These are phyloP conservation scores for Campoletis raptor DNA, from an alignment of 2,888 invertebrate genomes.

Conservation along the genomic window DNA sequence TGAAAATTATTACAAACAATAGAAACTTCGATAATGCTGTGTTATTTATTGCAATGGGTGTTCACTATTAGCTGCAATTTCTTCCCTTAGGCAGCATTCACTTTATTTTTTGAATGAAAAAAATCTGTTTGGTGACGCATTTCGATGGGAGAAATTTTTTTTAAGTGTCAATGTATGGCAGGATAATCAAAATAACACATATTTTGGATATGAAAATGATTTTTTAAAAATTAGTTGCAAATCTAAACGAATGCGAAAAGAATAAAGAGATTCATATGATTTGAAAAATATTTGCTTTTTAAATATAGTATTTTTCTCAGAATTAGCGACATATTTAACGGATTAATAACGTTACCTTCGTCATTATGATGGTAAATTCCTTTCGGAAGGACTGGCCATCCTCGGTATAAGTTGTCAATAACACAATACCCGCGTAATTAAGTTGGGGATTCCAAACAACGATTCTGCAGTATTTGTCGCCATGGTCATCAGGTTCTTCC, in stretches of 20 bases:
- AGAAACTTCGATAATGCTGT: background rate
- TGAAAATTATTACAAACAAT: background rate
- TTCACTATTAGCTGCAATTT: background rate
- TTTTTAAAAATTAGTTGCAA: background rate
- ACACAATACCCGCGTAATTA: constrained; percentile 45
- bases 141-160: background rate
- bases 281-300: background rate
- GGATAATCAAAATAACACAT: background rate
- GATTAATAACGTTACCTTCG: constrained; percentile 36
- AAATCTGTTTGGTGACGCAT: background rate
- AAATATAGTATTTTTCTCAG: background rate
- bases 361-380: constrained; percentile 11
- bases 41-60: background rate
- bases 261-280: background rate
- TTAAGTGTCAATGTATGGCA: background rate
- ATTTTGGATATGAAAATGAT: background rate
- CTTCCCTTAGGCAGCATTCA: background rate
- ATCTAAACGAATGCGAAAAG: background rate
- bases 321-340: background rate
- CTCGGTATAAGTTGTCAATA: constrained; percentile 35
- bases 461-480: constrained; percentile 1
- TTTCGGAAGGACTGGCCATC: background rate
- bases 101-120: background rate
- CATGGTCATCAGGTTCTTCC: background rate
- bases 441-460: background rate